phyloP scores from a whole-genome alignment of 2,888 invertebrate genomes.

The Aromia moschata region DNA sequence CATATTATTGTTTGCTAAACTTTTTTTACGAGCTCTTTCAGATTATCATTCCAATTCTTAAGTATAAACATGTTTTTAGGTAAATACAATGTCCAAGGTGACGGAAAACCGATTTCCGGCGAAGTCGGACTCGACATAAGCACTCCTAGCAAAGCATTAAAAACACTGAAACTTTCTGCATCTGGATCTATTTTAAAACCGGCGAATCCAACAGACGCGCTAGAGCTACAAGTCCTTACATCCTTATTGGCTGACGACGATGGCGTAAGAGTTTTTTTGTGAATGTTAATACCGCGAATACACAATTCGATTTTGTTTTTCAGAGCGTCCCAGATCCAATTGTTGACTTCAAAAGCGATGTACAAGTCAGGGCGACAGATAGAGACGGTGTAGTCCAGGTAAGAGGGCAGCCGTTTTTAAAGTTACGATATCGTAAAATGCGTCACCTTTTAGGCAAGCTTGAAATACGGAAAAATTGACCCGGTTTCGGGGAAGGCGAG shows the following conservation, averaged over 20 bases:
- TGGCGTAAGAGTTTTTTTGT: slow-evolving; percentile 31
- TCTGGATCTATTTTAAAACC: slow-evolving; percentile 56
- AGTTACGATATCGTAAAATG: background rate
- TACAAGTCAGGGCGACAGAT: slow-evolving; percentile 72
- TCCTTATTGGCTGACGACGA: slow-evolving; percentile 48
- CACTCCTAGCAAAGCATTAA: slow-evolving; percentile 69
- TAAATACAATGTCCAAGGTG: slow-evolving; percentile 57
- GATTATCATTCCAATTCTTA: too few species aligned
- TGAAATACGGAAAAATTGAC: slow-evolving; percentile 60
- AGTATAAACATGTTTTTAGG: too few species aligned
- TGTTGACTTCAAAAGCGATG: slow-evolving; percentile 72
- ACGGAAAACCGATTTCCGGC: slow-evolving; percentile 63
- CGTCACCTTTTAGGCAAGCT: slow-evolving; percentile 45
- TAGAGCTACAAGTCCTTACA: slow-evolving; percentile 46
- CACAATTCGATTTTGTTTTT: slow-evolving; percentile 11
- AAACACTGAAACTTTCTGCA: slow-evolving; percentile 66
- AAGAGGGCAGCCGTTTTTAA: slow-evolving; percentile 21
- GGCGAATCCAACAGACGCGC: slow-evolving; percentile 36
- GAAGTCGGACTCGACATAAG: slow-evolving; percentile 64
- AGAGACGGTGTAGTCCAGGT: slow-evolving; percentile 71
- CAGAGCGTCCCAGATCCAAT: slow-evolving; percentile 63
- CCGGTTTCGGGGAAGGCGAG: slow-evolving; percentile 61
- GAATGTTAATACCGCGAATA: background rate
- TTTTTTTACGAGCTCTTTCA: background rate
- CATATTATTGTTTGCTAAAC: background rate